Base-by-base conservation (phyloP, 2,888 invertebrate species). In the Gisinianus flammeolus region DNA sequence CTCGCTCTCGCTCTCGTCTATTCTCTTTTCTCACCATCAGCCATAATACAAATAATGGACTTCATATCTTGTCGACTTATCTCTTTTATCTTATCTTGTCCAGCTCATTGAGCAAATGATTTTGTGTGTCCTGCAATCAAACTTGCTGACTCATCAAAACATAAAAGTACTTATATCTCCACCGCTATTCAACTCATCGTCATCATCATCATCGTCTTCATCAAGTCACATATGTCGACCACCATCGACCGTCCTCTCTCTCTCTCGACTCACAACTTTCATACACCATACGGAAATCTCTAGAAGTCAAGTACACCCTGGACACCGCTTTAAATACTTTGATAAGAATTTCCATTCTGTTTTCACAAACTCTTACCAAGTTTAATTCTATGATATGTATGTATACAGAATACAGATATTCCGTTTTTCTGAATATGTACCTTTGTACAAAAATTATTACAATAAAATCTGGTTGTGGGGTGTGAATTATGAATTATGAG, bases 91-190 rank as follows among this genome's bases (percentile, higher is more conserved):
- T 75, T 67, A 75, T 75, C 75, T 66, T 35, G 26, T 19, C 33
- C 67, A 30, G 75, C 67, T 75, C 75, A 75, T 75, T 54, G 75
- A 75, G 67, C 75, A 44, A 12, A 2, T 10, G n/a, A 75, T 75
- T 75, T 66, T 74, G 54, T 28, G 26, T 64, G 30, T 35, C 67
- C n/a, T 26, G 28, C 19, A 22, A 16, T 31, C n/a, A 35, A 8
- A n/a, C 10, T 22, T 71, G 71, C 71, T 71, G 71, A 71, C 56
- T 71, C 71, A 71, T 71, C 56, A 44, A 52, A 67, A 67, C 62
- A 58, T n/a, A 1, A 56, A 22, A 19, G 2, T n/a, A n/a, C n/a
- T n/a, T n/a, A n/a, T 12, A 35, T 35, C 44, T 44, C 44, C 44
- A 44, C n/a, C n/a, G n/a, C n/a, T n/a, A n/a, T n/a, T n/a, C n/a